A percentile compares a stretch with the other conserved stretches of the same genome.
Evolutionary conservation across 2,113 vertebrate genomes (phyloP).

Genomic region (Microcebus murinus): DNA sequence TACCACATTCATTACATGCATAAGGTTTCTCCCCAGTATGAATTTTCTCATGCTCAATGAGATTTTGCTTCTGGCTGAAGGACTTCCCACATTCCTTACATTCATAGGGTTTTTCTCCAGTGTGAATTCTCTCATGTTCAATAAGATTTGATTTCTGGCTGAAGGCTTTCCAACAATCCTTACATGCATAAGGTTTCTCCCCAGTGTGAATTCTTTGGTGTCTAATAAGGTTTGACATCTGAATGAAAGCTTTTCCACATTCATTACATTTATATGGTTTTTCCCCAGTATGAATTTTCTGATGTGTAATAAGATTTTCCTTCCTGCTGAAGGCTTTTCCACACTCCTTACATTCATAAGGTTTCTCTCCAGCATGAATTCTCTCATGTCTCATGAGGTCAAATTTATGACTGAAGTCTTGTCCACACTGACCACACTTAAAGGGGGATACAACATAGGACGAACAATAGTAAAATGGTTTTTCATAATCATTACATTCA

Average conservation of each 20-base stretch:
- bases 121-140: conserved; percentile 76
- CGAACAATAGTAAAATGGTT: conserved; percentile 40
- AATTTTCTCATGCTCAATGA: conserved; percentile 75
- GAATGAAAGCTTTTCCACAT: conserved; percentile 76
- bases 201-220: conserved; percentile 77
- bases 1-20: conserved; percentile 74
- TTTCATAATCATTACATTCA: conserved; percentile 38
- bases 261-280: conserved; percentile 73
- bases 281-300: conserved; percentile 77
- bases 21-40: conserved; percentile 77
- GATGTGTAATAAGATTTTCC: conserved; percentile 74
- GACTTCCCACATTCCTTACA: conserved; percentile 75
- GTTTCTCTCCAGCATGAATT: conserved; percentile 70
- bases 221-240: conserved; percentile 77
- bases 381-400: conserved; percentile 66
- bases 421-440: conserved; percentile 68
- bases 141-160: conserved; percentile 77
- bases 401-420: conserved; percentile 68
- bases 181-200: conserved; percentile 76
- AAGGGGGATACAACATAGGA: conserved; percentile 39
- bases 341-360: conserved; percentile 68
- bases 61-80: conserved; percentile 75
- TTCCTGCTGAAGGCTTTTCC: conserved; percentile 71
- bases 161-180: conserved; percentile 77
- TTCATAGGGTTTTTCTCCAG: conserved; percentile 76